Evolutionary conservation across 2,113 vertebrate species (phyloP), one percentile per base, ranked within the genome.

Genomic region (Collichthys lucidus): DNA sequence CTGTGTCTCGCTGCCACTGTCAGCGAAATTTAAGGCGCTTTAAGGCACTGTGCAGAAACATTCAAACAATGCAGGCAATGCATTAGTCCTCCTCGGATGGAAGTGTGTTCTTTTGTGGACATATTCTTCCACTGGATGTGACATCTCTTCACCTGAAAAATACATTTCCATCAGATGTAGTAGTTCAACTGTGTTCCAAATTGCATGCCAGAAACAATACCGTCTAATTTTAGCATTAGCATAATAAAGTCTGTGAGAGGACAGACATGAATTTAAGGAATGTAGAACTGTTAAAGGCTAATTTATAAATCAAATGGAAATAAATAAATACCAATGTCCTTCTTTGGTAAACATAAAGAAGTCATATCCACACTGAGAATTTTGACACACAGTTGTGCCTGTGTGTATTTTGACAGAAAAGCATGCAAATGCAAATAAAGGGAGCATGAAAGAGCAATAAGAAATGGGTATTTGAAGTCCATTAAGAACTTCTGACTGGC

Each of bases 341-440:
- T 68, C 12, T 67, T 67, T 67, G 14, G n/a, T 4, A 42, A 24
- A 35, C 26, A n/a, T n/a, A n/a, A n/a, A n/a, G n/a, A n/a, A n/a
- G n/a, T n/a, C n/a, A n/a, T n/a, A n/a, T n/a, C n/a, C n/a, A n/a
- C n/a, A n/a, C n/a, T n/a, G n/a, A n/a, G n/a, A n/a, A n/a, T n/a
- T n/a, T n/a, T n/a, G n/a, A n/a, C n/a, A n/a, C n/a, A n/a, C n/a
- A 35, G 31, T 8, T 35, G 31, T 3, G 31, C 31, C 31, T 35
- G 31, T 35, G 44, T 22, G 46, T 26, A 12, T 29, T 60, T 64
- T 77, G 40, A n/a, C 24, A 55, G 57, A 49, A 1, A 44, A 15
- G 35, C 72, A 72, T 88, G 81, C 83, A 85, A 86, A 83, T 84
- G 71, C 49, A 89, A 74, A 77, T n/a, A 63, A 31, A 29, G 35